Percentiles rank a stretch among this genome's conserved stretches.
Evolutionary conservation across 2,888 invertebrate species (phyloP).

Genomic region (Phorcus lineatus): DNA sequence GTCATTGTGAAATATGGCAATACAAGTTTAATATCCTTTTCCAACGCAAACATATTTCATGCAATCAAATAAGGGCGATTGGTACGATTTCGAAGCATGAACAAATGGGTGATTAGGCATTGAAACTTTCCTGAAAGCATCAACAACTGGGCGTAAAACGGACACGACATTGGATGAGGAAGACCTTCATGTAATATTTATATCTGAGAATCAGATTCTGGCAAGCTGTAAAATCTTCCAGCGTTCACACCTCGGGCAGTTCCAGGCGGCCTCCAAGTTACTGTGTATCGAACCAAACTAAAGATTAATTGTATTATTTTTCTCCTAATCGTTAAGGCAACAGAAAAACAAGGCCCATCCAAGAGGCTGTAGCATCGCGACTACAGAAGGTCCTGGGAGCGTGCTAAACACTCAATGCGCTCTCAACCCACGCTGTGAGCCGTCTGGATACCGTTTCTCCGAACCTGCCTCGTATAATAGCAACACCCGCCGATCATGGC

Average conservation of each 20-base stretch:
- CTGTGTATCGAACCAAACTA: not conserved
- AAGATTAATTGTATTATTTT: slow-evolving; percentile 13
- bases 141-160: not conserved
- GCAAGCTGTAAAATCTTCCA: not conserved
- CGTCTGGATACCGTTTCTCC: not conserved
- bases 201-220: not conserved
- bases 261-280: not conserved
- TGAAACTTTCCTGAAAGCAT: not conserved
- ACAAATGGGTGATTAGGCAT: not conserved
- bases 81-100: not conserved
- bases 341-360: not conserved
- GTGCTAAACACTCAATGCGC: not conserved
- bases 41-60: too few relatives aligned
- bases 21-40: too few relatives aligned
- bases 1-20: too few relatives aligned
- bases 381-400: not conserved
- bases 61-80: too few relatives aligned
- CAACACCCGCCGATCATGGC: slow-evolving; percentile 3
- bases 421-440: not conserved
- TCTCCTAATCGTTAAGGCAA: not conserved
- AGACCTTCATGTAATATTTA: slow-evolving; percentile 4
- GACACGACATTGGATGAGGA: not conserved
- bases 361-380: not conserved
- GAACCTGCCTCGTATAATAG: not conserved
- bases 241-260: not conserved